Percentiles rank a stretch among this genome's conserved stretches.
These are phyloP conservation scores for Drosophila ogumai DNA, from an alignment of 1,140 invertebrate genomes.

Conservation along the genomic window DNA sequence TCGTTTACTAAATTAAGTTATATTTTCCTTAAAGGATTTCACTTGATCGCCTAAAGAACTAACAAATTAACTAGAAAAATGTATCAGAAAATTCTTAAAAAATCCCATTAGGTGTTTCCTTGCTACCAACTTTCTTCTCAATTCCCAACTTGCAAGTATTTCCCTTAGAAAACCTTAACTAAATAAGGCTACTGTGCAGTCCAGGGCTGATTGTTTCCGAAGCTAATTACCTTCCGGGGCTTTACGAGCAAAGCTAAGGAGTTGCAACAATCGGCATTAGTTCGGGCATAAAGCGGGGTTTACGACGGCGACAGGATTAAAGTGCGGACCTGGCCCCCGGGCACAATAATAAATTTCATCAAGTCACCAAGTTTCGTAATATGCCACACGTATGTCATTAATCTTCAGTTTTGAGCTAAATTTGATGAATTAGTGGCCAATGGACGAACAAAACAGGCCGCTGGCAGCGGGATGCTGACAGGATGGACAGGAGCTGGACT, in stretches of 20 bases:
- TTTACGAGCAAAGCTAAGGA: slow-evolving; percentile 44
- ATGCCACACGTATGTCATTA: slow-evolving; percentile 82
- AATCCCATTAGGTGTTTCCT: no score
- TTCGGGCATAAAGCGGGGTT: slow-evolving; percentile 43
- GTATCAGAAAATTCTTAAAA: no score
- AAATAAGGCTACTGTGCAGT: not conserved
- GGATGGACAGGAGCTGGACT: slow-evolving; percentile 9
- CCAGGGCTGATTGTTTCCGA: slow-evolving; percentile 35
- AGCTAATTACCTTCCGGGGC: slow-evolving; percentile 40
- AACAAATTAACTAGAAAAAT: not conserved
- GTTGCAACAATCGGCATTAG: slow-evolving; percentile 53
- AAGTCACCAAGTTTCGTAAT: slow-evolving; percentile 83
- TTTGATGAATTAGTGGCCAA: slow-evolving; percentile 82
- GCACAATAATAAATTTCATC: slow-evolving; percentile 80
- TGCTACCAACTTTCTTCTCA: not conserved
- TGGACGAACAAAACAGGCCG: slow-evolving; percentile 64
- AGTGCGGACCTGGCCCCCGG: slow-evolving; percentile 8
- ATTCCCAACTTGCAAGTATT: not conserved
- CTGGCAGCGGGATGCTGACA: slow-evolving; percentile 36
- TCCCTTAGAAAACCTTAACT: not conserved
- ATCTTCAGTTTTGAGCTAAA: slow-evolving; percentile 82
- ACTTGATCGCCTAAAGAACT: not conserved
- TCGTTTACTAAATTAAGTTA: no score
- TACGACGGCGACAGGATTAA: slow-evolving; percentile 47
- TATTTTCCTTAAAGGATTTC: no score